Conservation (phyloP, 2,888 invertebrate genomes). For the Phengaris alcon region DNA sequence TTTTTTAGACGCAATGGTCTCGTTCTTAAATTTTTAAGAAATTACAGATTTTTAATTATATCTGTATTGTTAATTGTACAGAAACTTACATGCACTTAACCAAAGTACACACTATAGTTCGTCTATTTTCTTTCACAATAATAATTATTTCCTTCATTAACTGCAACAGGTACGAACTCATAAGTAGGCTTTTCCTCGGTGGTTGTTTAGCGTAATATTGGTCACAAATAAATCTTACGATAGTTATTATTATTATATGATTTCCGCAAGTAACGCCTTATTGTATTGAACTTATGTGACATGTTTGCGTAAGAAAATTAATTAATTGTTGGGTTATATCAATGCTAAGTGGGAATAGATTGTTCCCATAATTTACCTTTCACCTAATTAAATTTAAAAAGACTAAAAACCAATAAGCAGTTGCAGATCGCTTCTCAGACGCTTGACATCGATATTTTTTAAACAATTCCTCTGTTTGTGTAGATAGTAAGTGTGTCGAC, state of each 20-base stretch:
- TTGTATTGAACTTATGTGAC: constrained; percentile 8
- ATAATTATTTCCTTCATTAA: not conserved
- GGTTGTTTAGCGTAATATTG: constrained; percentile 11
- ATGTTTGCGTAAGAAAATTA: constrained; percentile 11
- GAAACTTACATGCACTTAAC: too few species aligned
- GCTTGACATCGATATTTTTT: too few species aligned
- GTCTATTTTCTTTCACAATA: not conserved
- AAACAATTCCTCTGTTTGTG: too few species aligned
- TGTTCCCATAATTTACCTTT: not conserved
- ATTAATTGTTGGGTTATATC: constrained; percentile 1
- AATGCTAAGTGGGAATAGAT: not conserved
- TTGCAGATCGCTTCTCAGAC: too few species aligned
- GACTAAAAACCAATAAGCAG: too few species aligned
- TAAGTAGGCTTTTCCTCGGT: constrained; percentile 8
- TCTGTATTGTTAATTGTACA: too few species aligned
- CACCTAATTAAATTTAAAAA: too few species aligned
- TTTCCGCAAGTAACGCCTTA: constrained; percentile 11
- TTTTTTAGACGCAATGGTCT: too few species aligned
- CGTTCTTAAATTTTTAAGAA: too few species aligned
- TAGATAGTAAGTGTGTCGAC: too few species aligned
- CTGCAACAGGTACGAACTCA: not conserved
- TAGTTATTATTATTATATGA: not conserved
- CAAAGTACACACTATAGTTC: too few species aligned
- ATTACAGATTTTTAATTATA: too few species aligned
- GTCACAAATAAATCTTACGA: constrained; percentile 3